Evolutionary conservation across 2,113 vertebrate genomes (phyloP).

Genomic region (Apodemus sylvaticus): DNA sequence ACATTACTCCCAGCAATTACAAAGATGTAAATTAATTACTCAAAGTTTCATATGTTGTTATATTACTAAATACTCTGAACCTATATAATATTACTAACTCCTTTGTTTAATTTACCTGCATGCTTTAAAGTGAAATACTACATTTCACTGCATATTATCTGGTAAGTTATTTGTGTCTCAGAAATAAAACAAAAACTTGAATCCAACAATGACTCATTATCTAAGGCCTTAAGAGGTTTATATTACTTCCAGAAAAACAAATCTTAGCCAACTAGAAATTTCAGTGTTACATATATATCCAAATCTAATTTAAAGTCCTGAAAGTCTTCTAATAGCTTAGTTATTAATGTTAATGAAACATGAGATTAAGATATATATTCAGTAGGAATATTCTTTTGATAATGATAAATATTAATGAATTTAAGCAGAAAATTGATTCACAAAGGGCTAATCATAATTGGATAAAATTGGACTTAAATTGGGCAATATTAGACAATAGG

Average conservation of each 20-base stretch:
- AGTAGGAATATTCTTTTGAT: conserved; percentile 37
- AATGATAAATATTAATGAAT: conserved; percentile 63
- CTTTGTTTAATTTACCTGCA: neutral
- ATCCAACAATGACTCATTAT: neutral
- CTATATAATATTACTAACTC: neutral
- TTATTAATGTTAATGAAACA: conserved; percentile 65
- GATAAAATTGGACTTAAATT: conserved; percentile 43
- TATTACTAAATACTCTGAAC: neutral
- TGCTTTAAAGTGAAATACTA: neutral
- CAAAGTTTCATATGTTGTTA: neutral
- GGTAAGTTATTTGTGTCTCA: neutral
- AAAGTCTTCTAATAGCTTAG: conserved; percentile 45
- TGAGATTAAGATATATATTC: conserved; percentile 33
- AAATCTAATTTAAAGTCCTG: conserved; percentile 46
- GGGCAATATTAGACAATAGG: conserved; percentile 17
- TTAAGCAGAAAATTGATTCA: conserved; percentile 36
- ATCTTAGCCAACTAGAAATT: neutral
- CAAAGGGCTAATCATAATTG: conserved; percentile 55
- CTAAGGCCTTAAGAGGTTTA: neutral
- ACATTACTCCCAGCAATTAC: neutral
- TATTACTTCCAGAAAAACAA: neutral
- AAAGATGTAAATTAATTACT: neutral
- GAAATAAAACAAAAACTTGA: neutral
- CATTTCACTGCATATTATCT: neutral
- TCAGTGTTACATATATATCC: neutral